A percentile compares a stretch with the other conserved stretches of the same genome.
Conservation (phyloP, 2,888 invertebrate genomes). For the Andrena chrysosceles region DNA sequence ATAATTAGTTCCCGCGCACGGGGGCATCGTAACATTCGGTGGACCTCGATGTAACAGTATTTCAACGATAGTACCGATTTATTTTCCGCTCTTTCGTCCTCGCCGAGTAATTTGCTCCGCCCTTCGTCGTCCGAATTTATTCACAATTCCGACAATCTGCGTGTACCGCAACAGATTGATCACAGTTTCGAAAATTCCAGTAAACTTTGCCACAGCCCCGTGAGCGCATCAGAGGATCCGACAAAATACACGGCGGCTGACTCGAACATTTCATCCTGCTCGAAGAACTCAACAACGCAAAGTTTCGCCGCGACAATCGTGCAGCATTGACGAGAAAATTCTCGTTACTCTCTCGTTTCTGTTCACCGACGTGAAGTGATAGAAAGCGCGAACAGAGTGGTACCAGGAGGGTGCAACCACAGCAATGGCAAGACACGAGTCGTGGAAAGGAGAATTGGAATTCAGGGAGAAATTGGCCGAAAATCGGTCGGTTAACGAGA, state of each 20-base stretch:
- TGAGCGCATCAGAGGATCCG: too few relatives aligned
- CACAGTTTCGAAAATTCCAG: too few relatives aligned
- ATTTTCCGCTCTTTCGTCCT: constrained; percentile 5
- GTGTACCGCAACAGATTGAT: too few relatives aligned
- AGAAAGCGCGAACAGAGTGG: too few relatives aligned
- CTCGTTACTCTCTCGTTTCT: too few relatives aligned
- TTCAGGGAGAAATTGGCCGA: constrained; percentile 11
- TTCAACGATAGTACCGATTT: constrained; percentile 21
- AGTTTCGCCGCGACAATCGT: too few relatives aligned
- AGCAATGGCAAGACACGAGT: constrained; percentile 8
- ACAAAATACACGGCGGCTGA: too few relatives aligned
- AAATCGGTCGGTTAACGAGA: constrained; percentile 32
- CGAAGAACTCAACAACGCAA: too few relatives aligned
- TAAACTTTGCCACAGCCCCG: too few relatives aligned
- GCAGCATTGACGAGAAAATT: too few relatives aligned
- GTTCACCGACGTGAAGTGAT: too few relatives aligned
- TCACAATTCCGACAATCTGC: not conserved
- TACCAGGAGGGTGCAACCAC: not conserved
- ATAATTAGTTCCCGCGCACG: constrained; percentile 63
- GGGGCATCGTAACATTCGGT: constrained; percentile 18
- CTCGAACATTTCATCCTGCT: too few relatives aligned
- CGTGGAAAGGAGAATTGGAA: constrained; percentile 12
- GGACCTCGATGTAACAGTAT: constrained; percentile 24
- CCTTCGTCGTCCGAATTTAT: constrained; percentile 1
- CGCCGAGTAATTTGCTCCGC: not conserved